Conservation (phyloP, 2,113 vertebrate genomes). For the Meleagris gallopavo region DNA sequence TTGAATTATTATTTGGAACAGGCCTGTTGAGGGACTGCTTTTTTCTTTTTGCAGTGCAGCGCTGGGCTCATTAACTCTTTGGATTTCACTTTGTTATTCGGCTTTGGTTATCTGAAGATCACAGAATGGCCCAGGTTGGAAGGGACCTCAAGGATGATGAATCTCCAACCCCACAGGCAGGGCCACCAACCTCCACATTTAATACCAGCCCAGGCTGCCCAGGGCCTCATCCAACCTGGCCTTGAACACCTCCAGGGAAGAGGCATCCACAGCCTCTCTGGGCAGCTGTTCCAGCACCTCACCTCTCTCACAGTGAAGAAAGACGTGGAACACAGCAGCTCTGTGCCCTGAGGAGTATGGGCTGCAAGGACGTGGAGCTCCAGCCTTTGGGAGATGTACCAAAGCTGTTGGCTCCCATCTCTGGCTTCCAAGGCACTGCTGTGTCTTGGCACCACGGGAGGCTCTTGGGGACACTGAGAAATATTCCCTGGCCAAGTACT, state of each 20-base stretch:
- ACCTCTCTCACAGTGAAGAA: too few species aligned
- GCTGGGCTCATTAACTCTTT: constrained; percentile 43
- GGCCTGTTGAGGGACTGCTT: constrained; percentile 47
- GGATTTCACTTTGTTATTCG: neutral
- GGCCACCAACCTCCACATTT: too few species aligned
- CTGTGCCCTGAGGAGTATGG: neutral
- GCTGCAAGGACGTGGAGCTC: neutral
- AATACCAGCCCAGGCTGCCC: too few species aligned
- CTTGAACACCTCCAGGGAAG: too few species aligned
- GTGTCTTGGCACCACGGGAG: neutral
- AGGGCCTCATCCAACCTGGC: too few species aligned
- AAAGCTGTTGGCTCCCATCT: neutral
- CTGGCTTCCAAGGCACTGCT: neutral
- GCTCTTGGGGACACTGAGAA: neutral
- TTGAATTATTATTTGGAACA: constrained; percentile 71
- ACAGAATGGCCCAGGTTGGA: too few species aligned
- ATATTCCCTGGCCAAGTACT: neutral
- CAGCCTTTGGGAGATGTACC: neutral
- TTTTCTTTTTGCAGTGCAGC: neutral
- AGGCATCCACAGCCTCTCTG: too few species aligned
- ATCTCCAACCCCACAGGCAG: too few species aligned
- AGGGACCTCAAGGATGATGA: too few species aligned
- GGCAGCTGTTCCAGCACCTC: too few species aligned
- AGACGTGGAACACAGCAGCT: neutral
- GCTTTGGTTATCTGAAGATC: neutral